A percentile compares a stretch with the other conserved stretches of the same genome.
These are phyloP conservation scores for Lutjanus erythropterus DNA, from an alignment of 2,113 vertebrate species.

Conservation along the genomic window DNA sequence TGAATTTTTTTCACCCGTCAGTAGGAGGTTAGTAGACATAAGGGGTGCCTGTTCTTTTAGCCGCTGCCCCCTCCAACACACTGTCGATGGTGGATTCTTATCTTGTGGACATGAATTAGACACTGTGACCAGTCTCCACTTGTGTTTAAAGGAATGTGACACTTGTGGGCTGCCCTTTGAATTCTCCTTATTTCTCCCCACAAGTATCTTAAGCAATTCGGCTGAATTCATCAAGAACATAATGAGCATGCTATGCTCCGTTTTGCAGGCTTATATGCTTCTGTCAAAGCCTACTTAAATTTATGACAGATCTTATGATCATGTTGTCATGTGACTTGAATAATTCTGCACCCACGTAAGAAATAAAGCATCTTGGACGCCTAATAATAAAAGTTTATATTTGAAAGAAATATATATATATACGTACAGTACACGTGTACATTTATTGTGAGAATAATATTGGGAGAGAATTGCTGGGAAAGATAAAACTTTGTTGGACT, in stretches of 20 bases:
- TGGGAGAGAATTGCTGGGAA: constrained; percentile 30
- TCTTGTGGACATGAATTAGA: constrained; percentile 81
- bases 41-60: constrained; percentile 80
- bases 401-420: constrained; percentile 8
- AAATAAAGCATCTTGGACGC: constrained; percentile 19
- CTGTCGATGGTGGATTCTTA: constrained; percentile 78
- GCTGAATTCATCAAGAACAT: constrained; percentile 64
- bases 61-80: constrained; percentile 80
- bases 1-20: constrained; percentile 62
- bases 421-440: constrained; percentile 2
- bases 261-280: constrained; percentile 33
- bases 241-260: constrained; percentile 66
- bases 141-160: constrained; percentile 78
- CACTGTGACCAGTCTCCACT: constrained; percentile 80
- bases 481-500: constrained; percentile 66
- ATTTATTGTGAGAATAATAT: constrained; percentile 43
- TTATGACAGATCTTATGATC: constrained; percentile 30
- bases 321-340: constrained; percentile 44
- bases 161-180: constrained; percentile 72
- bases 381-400: constrained; percentile 7
- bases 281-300: constrained; percentile 53
- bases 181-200: constrained; percentile 58
- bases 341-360: neutral
- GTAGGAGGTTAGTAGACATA: constrained; percentile 86
- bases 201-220: constrained; percentile 62